Base-by-base conservation (phyloP, 2,113 vertebrate species). In the Erythrocercus mccallii region DNA sequence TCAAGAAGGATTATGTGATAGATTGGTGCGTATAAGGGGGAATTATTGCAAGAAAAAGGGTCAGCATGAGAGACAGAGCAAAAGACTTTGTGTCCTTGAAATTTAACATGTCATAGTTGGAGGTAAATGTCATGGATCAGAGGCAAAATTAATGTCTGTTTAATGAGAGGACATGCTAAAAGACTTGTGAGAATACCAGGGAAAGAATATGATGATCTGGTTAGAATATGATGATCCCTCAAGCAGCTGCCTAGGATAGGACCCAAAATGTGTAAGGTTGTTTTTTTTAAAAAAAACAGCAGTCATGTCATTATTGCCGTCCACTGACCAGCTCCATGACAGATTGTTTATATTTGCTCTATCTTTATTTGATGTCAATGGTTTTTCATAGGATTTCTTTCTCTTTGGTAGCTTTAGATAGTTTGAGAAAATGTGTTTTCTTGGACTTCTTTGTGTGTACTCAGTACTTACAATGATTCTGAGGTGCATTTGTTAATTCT, bases 151-250 rank as follows among this genome's bases (percentile, higher is more conserved):
- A 62, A 35, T 37, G 21, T 53, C 71, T 78, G 25, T 50, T 77
- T 73, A 86, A 47, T 74, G 44, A 77, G 65, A 51, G 37, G 56
- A 53, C 38, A 10, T 61, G 70, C 48, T 85, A 42, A 90, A 82
- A 45, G 64, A 81, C 42, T 50, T 82, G 76, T 88, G 60, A 94
- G 68, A 94, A 61, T 61, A 73, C 66, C 74, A 77, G 56, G 37
- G 47, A 38, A 58, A 66, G 74, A 62, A 62, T 31, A 37, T 31
- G 60, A 73, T 70, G 54, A 92, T 66, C 45, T 92, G 50, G 28
- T 69, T 53, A 42, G 48, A 45, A 30, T 71, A 81, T 57, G 11
- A 30, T 80, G 88, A 90, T 83, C 62, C 42, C n/a, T 70, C 71
- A 82, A 85, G 62, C 74, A 94, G 74, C 54, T 95, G 71, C 53